Base-by-base conservation (phyloP, 2,113 vertebrate genomes). In the Anoplopoma fimbria region DNA sequence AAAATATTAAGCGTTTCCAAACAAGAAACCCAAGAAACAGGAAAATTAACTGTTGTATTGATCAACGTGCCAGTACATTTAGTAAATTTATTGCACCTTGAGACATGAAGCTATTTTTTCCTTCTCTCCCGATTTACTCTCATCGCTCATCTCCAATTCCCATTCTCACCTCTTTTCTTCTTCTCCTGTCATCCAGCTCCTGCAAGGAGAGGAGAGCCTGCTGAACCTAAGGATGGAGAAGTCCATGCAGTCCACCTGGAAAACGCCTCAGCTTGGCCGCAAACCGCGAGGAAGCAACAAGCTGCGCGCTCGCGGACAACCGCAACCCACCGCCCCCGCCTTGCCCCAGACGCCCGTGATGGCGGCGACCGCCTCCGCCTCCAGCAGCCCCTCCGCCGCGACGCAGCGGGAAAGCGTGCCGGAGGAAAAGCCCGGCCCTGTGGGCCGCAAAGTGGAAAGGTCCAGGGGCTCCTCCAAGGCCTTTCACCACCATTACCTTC, bases 201-300 rank as follows among this genome's bases (percentile, higher is more conserved):
- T 98, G 65, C 97, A 98, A 69, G 98, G 97, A 0, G 97, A 99
- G 93, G 97, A 99, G 93, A 99, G 95, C 1, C 90, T 99, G 82
- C 92, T 99, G n/a, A 98, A 97, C 91, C 96, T 99, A 45, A 98
- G 99, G 97, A 97, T 98, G 96, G 97, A 99, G 92, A 96, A 97
- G 92, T 98, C 97, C 1, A 95, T 98, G 84, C 93, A 97, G 74
- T 96, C 96, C 34, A 94, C 96, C 10, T 96, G 97, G 93, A 96
- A 96, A 74, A 97, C 97, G 0, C 96, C 96, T 0, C 97, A 98
- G 91, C 92, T 97, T 57, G 87, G 97, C 21, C 96, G 97, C 87
- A 98, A 96, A 89, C 88, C 94, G 13, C 95, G 95, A 29, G 91
- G 95, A 6, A 91, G 93, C 92, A 94, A 90, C 92, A 97, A 95